Percentiles rank a stretch among this genome's conserved stretches.
phyloP scores from a whole-genome alignment of 1,140 invertebrate genomes.

The Nymphalis io region DNA sequence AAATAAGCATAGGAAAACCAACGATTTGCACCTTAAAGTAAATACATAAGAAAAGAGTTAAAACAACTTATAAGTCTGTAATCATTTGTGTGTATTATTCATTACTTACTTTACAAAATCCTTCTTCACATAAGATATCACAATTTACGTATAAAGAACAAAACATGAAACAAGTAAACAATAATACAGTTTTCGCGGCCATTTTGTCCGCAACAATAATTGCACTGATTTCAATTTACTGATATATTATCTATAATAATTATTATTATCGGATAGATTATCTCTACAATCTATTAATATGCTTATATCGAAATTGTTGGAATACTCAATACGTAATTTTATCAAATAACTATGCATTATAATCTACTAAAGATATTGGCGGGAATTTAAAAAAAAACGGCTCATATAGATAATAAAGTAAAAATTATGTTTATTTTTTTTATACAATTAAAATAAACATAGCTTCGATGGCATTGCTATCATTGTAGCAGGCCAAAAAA shows the following conservation, averaged over 20 bases:
- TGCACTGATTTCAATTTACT: constrained; percentile 46
- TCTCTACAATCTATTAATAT: neutral
- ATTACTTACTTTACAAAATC: constrained; percentile 56
- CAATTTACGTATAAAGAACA: constrained; percentile 35
- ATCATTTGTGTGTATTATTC: neutral
- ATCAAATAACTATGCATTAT: neutral
- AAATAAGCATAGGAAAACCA: too few relatives aligned
- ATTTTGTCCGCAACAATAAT: constrained; percentile 42
- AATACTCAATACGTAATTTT: constrained; percentile 4
- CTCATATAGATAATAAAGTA: neutral
- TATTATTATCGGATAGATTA: constrained; percentile 24
- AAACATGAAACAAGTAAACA: constrained; percentile 46
- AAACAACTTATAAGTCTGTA: too few relatives aligned
- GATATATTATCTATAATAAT: constrained; percentile 29
- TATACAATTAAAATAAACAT: too few relatives aligned
- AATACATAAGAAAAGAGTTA: too few relatives aligned
- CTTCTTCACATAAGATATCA: constrained; percentile 55
- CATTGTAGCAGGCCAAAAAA: too few relatives aligned
- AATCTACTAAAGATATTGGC: neutral
- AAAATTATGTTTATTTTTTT: too few relatives aligned
- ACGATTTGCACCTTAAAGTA: too few relatives aligned
- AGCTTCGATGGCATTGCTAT: too few relatives aligned
- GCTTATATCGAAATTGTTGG: constrained; percentile 18
- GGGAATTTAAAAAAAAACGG: neutral
- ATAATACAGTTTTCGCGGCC: constrained; percentile 38